These are phyloP conservation scores for Teleogryllus oceanicus DNA, from an alignment of 2,888 invertebrate genomes.

Conservation along the genomic window DNA sequence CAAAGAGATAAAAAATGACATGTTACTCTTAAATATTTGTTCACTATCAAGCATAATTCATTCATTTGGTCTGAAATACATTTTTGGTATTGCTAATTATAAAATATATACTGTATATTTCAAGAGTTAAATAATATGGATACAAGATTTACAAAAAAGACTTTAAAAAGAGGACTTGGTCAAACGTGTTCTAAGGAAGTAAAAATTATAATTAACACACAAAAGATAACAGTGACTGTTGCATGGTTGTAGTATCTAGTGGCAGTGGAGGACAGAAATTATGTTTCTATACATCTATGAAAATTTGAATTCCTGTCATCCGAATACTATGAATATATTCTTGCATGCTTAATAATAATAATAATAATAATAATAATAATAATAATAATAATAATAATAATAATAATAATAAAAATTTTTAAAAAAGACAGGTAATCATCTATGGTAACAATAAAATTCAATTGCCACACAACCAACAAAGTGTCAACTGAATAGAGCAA, in stretches of 20 bases:
- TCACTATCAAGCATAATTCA: not conserved
- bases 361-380: no score
- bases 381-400: no score
- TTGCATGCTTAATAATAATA: not conserved
- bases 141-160: not conserved
- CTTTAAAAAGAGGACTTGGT: not conserved
- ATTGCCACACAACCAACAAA: not conserved
- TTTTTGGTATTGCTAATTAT: slow-evolving; percentile 36
- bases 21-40: not conserved
- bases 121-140: not conserved
- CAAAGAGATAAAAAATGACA: slow-evolving; percentile 19
- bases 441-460: slow-evolving; percentile 18
- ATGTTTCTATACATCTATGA: not conserved
- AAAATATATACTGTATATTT: slow-evolving; percentile 32
- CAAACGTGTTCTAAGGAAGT: not conserved
- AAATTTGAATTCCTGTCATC: slow-evolving; percentile 10
- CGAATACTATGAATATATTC: not conserved
- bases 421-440: not conserved
- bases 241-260: not conserved
- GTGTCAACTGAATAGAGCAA: not conserved
- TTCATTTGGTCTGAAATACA: slow-evolving; percentile 32
- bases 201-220: not conserved
- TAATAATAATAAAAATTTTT: no score
- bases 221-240: slow-evolving; percentile 6
- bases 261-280: not conserved